Base-by-base conservation (phyloP, 2,113 vertebrate genomes). In the Pantherophis guttatus region DNA sequence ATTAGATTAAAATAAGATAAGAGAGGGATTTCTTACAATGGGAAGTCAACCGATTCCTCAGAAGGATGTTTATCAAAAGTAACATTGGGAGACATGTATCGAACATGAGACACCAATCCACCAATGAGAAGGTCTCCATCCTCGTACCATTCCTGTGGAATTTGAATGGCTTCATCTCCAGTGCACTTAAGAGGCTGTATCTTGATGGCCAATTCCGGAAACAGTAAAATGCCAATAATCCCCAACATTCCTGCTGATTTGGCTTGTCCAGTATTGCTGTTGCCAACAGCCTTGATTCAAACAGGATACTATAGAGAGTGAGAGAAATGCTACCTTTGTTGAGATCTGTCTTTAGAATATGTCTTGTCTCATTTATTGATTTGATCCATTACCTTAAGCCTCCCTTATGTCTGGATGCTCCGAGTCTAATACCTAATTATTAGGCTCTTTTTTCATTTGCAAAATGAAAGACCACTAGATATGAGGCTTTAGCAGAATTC, bases 401-500 rank as follows among this genome's bases (percentile, higher is more conserved):
- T 39, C 33, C 1, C 33, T 39, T 81, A 39, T 19, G 70, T 39
- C 70, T 39, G 70, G 33, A 81, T 81, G 2, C 33, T 39, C 1
- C 3, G 33, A 39, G 2, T 39, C 33, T 21, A 39, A 39, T 17
- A 39, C 7, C 17, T 39, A 81, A 39, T 39, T 21, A 8, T 44
- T 44, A 44, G 44, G 44, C 44, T 44, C 44, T 44, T 44, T 44
- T 44, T 44, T 44, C 44, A 44, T n/a, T n/a, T 65, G 26, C 11
- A 65, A 65, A n/a, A n/a, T n/a, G 15, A 70, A n/a, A n/a, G 12
- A 70, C 4, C 12, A 2, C 4, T 0, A 0, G 12, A 5, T n/a
- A 12, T 70, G 65, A 70, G 9, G 24, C 10, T 13, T 65, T 29
- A 65, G 62, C 62, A 65, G 29, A 70, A n/a, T n/a, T n/a, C n/a